Evolutionary conservation across 2,113 vertebrate genomes (phyloP).

Genomic region (Sylvietta virens): DNA sequence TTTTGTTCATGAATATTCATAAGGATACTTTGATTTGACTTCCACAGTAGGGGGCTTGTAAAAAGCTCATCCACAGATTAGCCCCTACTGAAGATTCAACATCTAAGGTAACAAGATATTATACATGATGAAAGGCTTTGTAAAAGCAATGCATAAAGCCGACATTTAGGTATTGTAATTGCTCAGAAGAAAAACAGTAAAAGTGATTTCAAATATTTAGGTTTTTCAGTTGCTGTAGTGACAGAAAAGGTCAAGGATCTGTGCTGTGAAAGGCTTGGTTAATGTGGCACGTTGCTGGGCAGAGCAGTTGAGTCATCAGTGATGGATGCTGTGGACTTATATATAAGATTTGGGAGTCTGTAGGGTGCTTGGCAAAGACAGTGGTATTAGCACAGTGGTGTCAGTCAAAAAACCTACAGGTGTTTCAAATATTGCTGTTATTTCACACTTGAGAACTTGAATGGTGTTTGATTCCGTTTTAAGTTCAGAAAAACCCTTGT

Average conservation of each 20-base stretch:
- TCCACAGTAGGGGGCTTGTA: conserved; percentile 62
- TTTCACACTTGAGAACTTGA: background rate
- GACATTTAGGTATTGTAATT: background rate
- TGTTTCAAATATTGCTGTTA: background rate
- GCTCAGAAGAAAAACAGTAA: background rate
- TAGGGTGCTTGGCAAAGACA: background rate
- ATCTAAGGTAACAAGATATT: conserved; percentile 52
- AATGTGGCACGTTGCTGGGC: background rate
- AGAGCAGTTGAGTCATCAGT: background rate
- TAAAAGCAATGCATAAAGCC: background rate
- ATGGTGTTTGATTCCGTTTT: background rate
- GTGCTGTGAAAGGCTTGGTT: background rate
- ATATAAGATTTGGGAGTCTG: background rate
- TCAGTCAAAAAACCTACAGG: background rate
- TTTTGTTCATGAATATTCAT: conserved; percentile 75
- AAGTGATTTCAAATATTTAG: background rate
- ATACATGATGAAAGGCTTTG: background rate
- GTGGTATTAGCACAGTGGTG: background rate
- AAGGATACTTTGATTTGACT: conserved; percentile 68
- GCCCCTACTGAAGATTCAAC: conserved; percentile 50
- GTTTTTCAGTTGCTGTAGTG: background rate
- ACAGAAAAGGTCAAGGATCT: conserved; percentile 8
- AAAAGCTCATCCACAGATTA: conserved; percentile 63
- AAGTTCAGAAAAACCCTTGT: background rate
- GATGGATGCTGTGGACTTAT: background rate